Conservation (phyloP, 2,888 invertebrate genomes). For the Acleris cristana region DNA sequence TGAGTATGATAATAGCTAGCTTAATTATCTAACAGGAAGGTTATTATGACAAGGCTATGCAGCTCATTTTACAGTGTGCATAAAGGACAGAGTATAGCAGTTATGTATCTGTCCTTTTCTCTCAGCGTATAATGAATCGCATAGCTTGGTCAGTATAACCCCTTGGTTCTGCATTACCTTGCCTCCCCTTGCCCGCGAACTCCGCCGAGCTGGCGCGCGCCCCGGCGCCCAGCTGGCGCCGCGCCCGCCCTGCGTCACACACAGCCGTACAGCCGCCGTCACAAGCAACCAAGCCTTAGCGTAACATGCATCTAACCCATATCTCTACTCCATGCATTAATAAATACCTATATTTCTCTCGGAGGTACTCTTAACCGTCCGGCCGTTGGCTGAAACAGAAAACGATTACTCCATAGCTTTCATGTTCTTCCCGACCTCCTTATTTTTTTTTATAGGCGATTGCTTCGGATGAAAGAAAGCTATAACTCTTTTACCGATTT, state of each 20-base stretch:
- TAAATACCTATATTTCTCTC: constrained; percentile 67
- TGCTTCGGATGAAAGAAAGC: constrained; percentile 44
- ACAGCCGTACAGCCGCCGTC: constrained; percentile 14
- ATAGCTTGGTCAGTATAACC: no score
- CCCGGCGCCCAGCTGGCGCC: constrained; percentile 36
- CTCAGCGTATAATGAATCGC: no score
- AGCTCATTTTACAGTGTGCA: no score
- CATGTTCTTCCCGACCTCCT: neutral
- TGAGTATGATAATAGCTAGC: no score
- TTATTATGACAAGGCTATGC: no score
- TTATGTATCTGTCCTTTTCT: no score
- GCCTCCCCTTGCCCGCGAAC: constrained; percentile 37
- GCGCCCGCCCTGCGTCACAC: constrained; percentile 31
- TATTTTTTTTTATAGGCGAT: constrained; percentile 40
- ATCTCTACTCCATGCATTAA: constrained; percentile 17
- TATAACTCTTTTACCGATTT: constrained; percentile 65
- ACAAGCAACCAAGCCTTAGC: constrained; percentile 18
- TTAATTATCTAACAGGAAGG: no score
- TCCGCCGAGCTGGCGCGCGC: constrained; percentile 41
- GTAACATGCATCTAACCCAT: constrained; percentile 22
- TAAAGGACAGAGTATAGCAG: no score
- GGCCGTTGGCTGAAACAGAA: constrained; percentile 67
- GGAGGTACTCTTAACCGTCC: constrained; percentile 54
- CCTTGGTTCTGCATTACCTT: constrained; percentile 29
- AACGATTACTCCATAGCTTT: constrained; percentile 40